Base-by-base conservation (phyloP, 2,888 invertebrate genomes). In the Neelides folsomi region DNA sequence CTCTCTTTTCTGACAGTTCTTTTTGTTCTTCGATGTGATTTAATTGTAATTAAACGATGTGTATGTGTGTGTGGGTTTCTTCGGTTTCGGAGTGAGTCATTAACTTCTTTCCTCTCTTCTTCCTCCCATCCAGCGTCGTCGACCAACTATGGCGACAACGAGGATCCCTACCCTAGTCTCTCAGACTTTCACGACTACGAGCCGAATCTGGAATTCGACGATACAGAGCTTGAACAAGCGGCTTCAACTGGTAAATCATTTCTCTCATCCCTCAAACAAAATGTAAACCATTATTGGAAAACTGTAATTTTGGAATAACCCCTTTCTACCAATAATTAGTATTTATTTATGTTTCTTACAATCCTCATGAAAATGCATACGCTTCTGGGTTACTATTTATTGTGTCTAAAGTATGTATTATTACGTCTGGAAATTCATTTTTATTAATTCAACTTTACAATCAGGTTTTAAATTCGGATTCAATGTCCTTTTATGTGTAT, bases 131-230 rank as follows among this genome's bases (percentile, higher is more conserved):
- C 54, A 54, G 45, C 59, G 64, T 65, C 27, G 19, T 18, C 49
- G n/a, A 13, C 65, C 50, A 55, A 69, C 56, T 65, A 71, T 58
- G 69, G 72, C 63, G 76, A 76, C 62, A 73, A 75, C 54, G 86
- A 88, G 59, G 89, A 88, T 67, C 78, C 82, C 8, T 82, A 84
- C 70, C 86, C 87, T 48, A 90, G 90, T 71, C 76, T 90, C 54
- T 89, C 89, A 35, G 90, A 89, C 72, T 83, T 81, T 69, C 88
- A 89, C 69, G 92, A 92, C 73, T 87, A 90, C 70, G 94, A 95
- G 71, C 93, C 93, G 12, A 86, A 89, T 72, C 76, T 94, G 69
- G 93, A 94, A 71, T 94, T 94, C 74, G 94, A 95, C 74, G 94
- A 94, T 71, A 86, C 89, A 12, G 94, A 94, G 73, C 72, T 89